Evolutionary conservation across 1,140 invertebrate species (phyloP), one percentile per base, ranked within the genome.

Genomic region (Protaetia brevitarsis): DNA sequence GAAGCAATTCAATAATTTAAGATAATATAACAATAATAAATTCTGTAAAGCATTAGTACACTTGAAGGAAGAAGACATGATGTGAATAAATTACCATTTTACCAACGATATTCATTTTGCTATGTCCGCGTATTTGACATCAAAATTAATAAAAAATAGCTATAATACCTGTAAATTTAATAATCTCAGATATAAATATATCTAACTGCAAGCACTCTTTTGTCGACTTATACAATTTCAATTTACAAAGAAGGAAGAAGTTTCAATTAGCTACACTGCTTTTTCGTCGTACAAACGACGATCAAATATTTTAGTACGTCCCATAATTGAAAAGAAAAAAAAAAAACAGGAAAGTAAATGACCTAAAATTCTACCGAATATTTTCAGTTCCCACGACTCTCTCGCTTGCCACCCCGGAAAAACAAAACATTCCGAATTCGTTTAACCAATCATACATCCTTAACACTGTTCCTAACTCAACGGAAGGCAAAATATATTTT

Each of bases 401-500:
- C n/a, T n/a, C n/a, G n/a, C n/a, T n/a, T n/a, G n/a, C n/a, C n/a
- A n/a, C n/a, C n/a, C n/a, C n/a, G n/a, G n/a, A n/a, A n/a, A n/a
- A n/a, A n/a, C n/a, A n/a, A n/a, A n/a, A n/a, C n/a, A n/a, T n/a
- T n/a, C n/a, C n/a, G n/a, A n/a, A n/a, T n/a, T n/a, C n/a, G n/a
- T n/a, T n/a, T n/a, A n/a, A n/a, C n/a, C n/a, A n/a, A n/a, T n/a
- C n/a, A n/a, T 51, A 34, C 5, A 51, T 23, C 16, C 8, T 19
- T 23, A 51, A 19, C 8, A 51, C 26, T 51, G 3, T 51, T 19
- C 26, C 41, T 76, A 90, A 83, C 86, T 86, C 78, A 89, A 84
- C 79, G 90, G 90, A 82, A 92, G 83, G 81, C 90, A 92, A 82
- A 92, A 91, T 86, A 91, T 91, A 81, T 91, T 88, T 80, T 90